Evolutionary conservation across 64 coral and sea anemone genomes (phyloP), one percentile per base, ranked within the genome.

Genomic region (Stichodactyla mertensii): DNA sequence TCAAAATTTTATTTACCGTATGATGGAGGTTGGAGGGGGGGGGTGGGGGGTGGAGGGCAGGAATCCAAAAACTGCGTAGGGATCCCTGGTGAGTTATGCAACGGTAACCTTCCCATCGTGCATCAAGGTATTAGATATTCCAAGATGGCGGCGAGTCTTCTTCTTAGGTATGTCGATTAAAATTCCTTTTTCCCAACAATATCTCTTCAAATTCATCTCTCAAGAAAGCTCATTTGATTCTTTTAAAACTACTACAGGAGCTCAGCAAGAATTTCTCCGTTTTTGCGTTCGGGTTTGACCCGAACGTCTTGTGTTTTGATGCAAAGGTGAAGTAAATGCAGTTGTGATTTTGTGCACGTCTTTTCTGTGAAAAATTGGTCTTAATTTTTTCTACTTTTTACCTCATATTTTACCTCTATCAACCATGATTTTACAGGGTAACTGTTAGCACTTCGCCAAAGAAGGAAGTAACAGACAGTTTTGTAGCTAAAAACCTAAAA

Each of bases 301-400:
- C 82, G 82, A 57, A 26, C 52, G 54, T 84, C 82, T 3, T 58
- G 82, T 60, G 57, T 84, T 84, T 56, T 84, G 22, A 60, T 60
- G 51, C 27, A 60, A 84, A 84, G 82, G 82, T 84, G 55, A 24
- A 27, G 26, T 10, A n/a, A 52, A n/a, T 81, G 6, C 19, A 84
- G 53, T 20, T 56, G 31, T 84, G 82, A 84, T 15, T 57, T 26
- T 18, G 2, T 79, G 77, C 77, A 84, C 54, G 57, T 81, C 22
- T 26, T 55, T 16, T 52, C 26, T 81, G 31, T 56, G 20, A 15
- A 84, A 36, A 60, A 84, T 84, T 84, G 4, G 0, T 24, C 8
- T 5, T 52, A 60, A 23, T 60, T 27, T 54, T n/a, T 4, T 13
- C 4, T 20, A 5, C 52, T 24, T 57, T 58, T 19, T 6, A 55